Evolutionary conservation across 2,888 invertebrate species (phyloP), one percentile per base, ranked within the genome.

Genomic region (Mechanitis mazaeus): DNA sequence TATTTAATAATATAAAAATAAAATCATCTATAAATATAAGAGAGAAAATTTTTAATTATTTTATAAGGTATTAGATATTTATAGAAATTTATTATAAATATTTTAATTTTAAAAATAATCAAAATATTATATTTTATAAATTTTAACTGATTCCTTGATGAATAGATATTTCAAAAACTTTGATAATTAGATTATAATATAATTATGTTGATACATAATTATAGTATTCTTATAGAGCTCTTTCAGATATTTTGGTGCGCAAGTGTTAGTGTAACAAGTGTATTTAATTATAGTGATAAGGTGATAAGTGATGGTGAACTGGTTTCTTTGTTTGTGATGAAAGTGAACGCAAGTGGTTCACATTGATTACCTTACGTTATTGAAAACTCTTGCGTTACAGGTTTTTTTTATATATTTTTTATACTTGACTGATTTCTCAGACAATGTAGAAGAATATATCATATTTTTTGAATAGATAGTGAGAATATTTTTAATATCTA

Each of bases 291-390:
- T 71, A 71, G 73, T 75, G 75, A 74, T 74, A 73, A 68, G 58
- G 63, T 68, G 68, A 74, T 69, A 72, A 73, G 78, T 83, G 80
- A 76, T 71, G 64, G 64, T 72, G 66, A 55, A 67, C 69, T 9
- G 68, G 69, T 68, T 76, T 69, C 76, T 79, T 83, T 81, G 79
- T 80, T 75, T 68, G 67, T 68, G 69, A 60, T 68, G 61, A 61
- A 63, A 64, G 60, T 69, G 59, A 62, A 64, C 55, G 63, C 54
- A 56, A 58, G 61, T 64, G 64, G 50, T 50, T 50, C 9, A 31
- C 50, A 50, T 50, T 50, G 50, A 11, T 50, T 31, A 6, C 31
- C 28, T 28, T 42, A 31, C 50, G 7, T 50, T 50, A 50, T 50
- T 50, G 42, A 50, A 28, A 50, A 50, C n/a, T n/a, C 3, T 50